These are phyloP conservation scores for Drosophila barbarae DNA, from an alignment of 2,888 invertebrate species.

Conservation along the genomic window DNA sequence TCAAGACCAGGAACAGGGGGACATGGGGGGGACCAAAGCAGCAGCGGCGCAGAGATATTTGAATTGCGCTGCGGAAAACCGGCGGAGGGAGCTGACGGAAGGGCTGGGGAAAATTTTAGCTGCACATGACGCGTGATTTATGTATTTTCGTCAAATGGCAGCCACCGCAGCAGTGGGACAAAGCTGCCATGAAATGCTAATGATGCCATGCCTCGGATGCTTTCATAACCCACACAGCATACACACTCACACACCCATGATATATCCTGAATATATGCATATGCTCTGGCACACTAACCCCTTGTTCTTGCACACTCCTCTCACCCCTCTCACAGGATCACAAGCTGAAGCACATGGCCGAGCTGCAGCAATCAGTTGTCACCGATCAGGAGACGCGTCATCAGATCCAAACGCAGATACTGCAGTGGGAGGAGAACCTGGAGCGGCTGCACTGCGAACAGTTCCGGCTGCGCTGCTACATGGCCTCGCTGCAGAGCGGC, in stretches of 20 bases:
- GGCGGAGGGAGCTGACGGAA: not conserved
- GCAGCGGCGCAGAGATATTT: slow-evolving; percentile 52
- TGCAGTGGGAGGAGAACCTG: slow-evolving; percentile 98
- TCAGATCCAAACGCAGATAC: slow-evolving; percentile 95
- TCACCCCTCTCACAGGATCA: slow-evolving; percentile 91
- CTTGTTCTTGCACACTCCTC: slow-evolving; percentile 39
- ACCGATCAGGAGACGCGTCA: slow-evolving; percentile 94
- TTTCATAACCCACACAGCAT: slow-evolving; percentile 54
- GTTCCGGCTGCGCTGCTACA: slow-evolving; percentile 96
- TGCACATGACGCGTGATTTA: slow-evolving; percentile 72
- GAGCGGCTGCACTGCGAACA: slow-evolving; percentile 98
- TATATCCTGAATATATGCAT: slow-evolving; percentile 19
- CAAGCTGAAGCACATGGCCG: slow-evolving; percentile 99
- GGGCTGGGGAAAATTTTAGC: slow-evolving; percentile 51
- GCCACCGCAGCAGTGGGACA: slow-evolving; percentile 49
- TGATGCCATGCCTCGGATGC: slow-evolving; percentile 59
- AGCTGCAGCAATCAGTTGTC: slow-evolving; percentile 97
- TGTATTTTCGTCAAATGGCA: slow-evolving; percentile 72
- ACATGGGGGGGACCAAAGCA: not conserved
- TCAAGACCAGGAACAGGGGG: slow-evolving; percentile 40
- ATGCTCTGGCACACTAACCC: slow-evolving; percentile 16
- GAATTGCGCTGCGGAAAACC: slow-evolving; percentile 50
- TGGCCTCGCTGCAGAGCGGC: slow-evolving; percentile 96
- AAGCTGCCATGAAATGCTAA: slow-evolving; percentile 70
- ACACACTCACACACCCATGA: slow-evolving; percentile 10